phyloP scores from a whole-genome alignment of 2,797 vertebrate genomes.

The Scolopax rusticola region DNA sequence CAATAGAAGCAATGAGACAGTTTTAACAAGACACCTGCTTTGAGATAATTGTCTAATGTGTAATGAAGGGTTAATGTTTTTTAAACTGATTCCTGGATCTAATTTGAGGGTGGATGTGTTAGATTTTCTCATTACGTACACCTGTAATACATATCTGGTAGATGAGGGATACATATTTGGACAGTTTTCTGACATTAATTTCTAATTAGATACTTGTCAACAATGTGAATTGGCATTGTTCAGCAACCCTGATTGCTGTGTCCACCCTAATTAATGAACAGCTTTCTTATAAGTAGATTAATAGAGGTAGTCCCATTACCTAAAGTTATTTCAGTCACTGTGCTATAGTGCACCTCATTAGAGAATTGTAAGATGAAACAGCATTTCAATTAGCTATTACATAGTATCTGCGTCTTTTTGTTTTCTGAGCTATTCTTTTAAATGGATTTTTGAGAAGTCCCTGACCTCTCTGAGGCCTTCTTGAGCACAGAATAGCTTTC shows the following conservation, averaged over 20 bases:
- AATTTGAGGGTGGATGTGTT: background rate
- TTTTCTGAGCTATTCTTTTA: slow-evolving; percentile 29
- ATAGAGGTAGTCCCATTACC: slow-evolving; percentile 70
- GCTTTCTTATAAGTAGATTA: slow-evolving; percentile 74
- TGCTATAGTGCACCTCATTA: slow-evolving; percentile 55
- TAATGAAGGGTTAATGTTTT: background rate
- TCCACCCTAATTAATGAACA: slow-evolving; percentile 74
- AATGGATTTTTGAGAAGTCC: background rate
- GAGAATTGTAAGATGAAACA: slow-evolving; percentile 58
- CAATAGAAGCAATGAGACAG: background rate
- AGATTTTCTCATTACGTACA: background rate
- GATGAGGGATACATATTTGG: background rate
- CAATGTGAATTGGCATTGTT: slow-evolving; percentile 43
- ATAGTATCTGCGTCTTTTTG: background rate
- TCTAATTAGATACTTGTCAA: slow-evolving; percentile 67
- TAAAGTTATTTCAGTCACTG: slow-evolving; percentile 72
- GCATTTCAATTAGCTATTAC: slow-evolving; percentile 57
- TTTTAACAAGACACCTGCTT: background rate
- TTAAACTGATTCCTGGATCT: background rate
- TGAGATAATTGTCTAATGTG: background rate
- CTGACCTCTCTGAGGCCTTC: background rate
- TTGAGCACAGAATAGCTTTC: background rate
- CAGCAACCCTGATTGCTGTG: slow-evolving; percentile 62
- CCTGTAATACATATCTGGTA: background rate
- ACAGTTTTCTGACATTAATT: slow-evolving; percentile 60